Evolutionary conservation across 2,888 invertebrate genomes (phyloP).

Genomic region (Epicampocera succincta): DNA sequence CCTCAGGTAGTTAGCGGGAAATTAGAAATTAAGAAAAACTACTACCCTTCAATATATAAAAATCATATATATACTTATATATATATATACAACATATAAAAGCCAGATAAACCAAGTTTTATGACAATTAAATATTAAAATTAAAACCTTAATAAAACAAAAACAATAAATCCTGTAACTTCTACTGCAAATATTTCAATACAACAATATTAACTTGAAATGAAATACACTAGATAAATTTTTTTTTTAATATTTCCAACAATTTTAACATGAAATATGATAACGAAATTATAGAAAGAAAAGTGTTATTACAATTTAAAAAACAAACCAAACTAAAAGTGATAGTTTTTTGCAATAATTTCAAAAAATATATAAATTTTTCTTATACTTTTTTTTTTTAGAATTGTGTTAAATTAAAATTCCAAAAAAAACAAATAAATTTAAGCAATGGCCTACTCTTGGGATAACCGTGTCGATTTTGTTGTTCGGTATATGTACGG

Average conservation of each 20-base stretch:
- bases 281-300: constrained; percentile 3
- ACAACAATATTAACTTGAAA: constrained; percentile 27
- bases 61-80: constrained; percentile 20
- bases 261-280: too few species aligned
- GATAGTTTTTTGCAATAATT: constrained; percentile 17
- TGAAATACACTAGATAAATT: constrained; percentile 1
- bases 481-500: constrained; percentile 91
- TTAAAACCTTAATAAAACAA: neutral
- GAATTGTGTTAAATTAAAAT: constrained; percentile 73
- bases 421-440: constrained; percentile 63
- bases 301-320: constrained; percentile 25
- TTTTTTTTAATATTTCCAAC: too few species aligned
- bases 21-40: constrained; percentile 66
- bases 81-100: too few species aligned
- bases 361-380: constrained; percentile 22
- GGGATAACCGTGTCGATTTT: constrained; percentile 92
- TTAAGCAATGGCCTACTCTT: constrained; percentile 88
- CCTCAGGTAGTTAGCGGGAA: constrained; percentile 77
- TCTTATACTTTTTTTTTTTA: constrained; percentile 63
- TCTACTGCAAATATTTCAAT: neutral
- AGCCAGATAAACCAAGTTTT: constrained; percentile 9
- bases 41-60: constrained; percentile 4
- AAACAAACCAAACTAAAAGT: constrained; percentile 9
- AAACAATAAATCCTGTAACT: constrained; percentile 50
- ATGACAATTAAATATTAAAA: constrained; percentile 27